Evolutionary conservation across 2,888 invertebrate genomes (phyloP).

Genomic region (Lamproptera curius): DNA sequence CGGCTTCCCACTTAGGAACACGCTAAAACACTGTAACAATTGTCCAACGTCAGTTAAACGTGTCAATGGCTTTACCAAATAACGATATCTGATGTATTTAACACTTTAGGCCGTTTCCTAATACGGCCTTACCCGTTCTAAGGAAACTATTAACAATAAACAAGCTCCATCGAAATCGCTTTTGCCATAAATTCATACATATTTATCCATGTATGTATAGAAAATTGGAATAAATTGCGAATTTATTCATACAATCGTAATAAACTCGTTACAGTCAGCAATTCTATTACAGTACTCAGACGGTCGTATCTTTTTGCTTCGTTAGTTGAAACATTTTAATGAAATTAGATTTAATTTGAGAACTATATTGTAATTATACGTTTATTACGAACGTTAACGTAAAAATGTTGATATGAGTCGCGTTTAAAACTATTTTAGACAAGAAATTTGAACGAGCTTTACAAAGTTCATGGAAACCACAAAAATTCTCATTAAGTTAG

Average conservation of each 20-base stretch:
- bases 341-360: background rate
- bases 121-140: constrained; percentile 17
- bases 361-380: background rate
- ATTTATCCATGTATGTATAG: background rate
- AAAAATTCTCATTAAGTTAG: background rate
- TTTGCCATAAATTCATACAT: no score
- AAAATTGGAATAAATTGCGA: no score
- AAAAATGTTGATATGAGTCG: background rate
- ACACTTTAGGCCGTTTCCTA: constrained; percentile 35
- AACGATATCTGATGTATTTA: constrained; percentile 36
- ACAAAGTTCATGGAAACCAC: constrained; percentile 3
- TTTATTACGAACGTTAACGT: background rate
- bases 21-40: constrained; percentile 50
- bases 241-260: constrained; percentile 1
- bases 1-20: constrained; percentile 56
- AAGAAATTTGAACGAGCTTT: background rate
- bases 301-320: constrained; percentile 1
- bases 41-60: constrained; percentile 47
- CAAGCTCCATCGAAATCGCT: background rate
- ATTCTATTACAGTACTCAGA: constrained; percentile 12
- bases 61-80: constrained; percentile 56
- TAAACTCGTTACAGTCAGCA: no score
- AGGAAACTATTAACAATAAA: background rate
- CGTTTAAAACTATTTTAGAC: constrained; percentile 1
- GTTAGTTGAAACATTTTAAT: constrained; percentile 6